Conservation (phyloP, 2,797 vertebrate genomes). For the Psittacula derbiana region DNA sequence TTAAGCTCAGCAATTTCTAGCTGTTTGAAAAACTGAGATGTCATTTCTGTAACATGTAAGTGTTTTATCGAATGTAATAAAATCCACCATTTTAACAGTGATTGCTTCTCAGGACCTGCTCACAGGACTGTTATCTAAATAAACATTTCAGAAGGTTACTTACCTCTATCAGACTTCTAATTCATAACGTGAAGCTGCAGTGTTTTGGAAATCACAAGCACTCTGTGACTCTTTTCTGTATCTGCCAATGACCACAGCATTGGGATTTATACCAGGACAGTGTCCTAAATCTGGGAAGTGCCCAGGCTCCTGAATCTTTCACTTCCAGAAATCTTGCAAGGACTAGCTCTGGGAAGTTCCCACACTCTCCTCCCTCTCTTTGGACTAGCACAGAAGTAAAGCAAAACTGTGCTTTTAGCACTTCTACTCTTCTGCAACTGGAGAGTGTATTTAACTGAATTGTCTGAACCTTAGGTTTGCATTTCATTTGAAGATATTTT, state of each 20-base stretch:
- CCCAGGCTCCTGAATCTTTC: neutral
- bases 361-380: neutral
- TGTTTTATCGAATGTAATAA: constrained; percentile 50
- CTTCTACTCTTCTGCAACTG: neutral
- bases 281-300: neutral
- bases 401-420: neutral
- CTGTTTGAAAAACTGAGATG: constrained; percentile 40
- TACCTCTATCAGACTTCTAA: neutral
- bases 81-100: constrained; percentile 14
- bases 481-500: neutral
- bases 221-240: neutral
- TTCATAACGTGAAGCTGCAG: neutral
- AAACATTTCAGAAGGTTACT: constrained; percentile 31
- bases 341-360: neutral
- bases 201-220: neutral
- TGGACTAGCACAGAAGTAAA: neutral
- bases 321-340: neutral
- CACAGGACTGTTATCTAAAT: constrained; percentile 15
- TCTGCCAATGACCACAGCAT: neutral
- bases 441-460: neutral
- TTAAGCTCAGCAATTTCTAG: constrained; percentile 53
- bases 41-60: constrained; percentile 31
- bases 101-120: neutral
- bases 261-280: neutral
- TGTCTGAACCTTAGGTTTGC: neutral